Evolutionary conservation across 2,888 invertebrate species (phyloP).

Genomic region (Cyclophora punctaria): DNA sequence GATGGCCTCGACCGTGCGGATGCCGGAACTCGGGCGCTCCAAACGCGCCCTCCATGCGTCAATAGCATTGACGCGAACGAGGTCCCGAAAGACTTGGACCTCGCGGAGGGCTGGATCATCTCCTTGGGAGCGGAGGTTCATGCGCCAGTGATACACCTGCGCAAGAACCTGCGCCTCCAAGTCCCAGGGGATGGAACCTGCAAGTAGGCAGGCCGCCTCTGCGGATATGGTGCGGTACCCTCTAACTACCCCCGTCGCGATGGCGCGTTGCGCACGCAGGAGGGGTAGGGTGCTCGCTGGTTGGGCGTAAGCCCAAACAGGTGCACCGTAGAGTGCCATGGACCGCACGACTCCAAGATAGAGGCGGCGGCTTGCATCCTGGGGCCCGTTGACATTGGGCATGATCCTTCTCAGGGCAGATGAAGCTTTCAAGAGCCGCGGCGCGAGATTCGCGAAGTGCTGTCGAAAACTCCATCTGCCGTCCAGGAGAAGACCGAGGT

Average conservation of each 20-base stretch:
- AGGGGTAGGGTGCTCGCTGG: too few relatives aligned
- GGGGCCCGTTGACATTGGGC: background rate
- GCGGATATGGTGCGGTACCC: conserved; percentile 6
- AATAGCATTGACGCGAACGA: background rate
- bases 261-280: conserved; percentile 1
- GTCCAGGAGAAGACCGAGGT: conserved; percentile 12
- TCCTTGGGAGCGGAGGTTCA: background rate
- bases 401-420: background rate
- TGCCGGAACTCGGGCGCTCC: background rate
- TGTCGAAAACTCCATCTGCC: conserved; percentile 5
- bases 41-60: background rate
- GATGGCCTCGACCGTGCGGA: background rate
- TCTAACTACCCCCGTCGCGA: background rate
- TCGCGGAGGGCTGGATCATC: background rate
- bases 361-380: background rate
- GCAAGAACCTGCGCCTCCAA: conserved; percentile 3
- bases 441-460: conserved; percentile 3
- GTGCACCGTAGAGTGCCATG: conserved; percentile 1
- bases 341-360: background rate
- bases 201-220: conserved; percentile 3
- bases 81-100: too few relatives aligned
- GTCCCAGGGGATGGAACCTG: conserved; percentile 6
- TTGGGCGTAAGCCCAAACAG: background rate
- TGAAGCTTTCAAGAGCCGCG: background rate
- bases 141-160: background rate